Conservation (phyloP, 2,113 vertebrate genomes). For the Cyanistes caeruleus region DNA sequence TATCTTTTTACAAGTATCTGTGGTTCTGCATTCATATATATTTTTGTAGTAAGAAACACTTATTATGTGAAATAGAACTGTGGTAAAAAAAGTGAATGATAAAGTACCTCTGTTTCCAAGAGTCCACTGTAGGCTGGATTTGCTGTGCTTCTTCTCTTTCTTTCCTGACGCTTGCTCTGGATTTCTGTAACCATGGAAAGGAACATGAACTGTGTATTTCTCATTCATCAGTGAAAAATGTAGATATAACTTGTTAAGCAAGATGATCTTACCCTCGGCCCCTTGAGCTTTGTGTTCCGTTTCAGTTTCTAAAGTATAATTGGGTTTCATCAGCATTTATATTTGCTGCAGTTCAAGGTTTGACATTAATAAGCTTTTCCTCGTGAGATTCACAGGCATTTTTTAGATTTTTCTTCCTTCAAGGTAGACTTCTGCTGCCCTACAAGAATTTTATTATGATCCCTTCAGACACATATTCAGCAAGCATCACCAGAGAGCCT, state of each 20-base stretch:
- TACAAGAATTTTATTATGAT: neutral
- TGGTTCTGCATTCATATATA: neutral
- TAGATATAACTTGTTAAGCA: conserved; percentile 25
- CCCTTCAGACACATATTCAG: neutral
- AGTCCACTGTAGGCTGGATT: conserved; percentile 95
- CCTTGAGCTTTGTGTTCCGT: conserved; percentile 19
- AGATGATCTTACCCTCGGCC: neutral
- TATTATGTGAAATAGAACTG: neutral
- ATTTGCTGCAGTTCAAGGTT: conserved; percentile 27
- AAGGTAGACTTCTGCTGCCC: conserved; percentile 2
- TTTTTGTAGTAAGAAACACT: neutral
- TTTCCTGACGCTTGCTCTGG: conserved; percentile 94
- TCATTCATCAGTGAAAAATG: conserved; percentile 32
- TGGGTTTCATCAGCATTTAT: conserved; percentile 18
- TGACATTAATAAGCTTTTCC: conserved; percentile 25
- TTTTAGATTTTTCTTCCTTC: neutral
- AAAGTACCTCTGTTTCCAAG: conserved; percentile 90
- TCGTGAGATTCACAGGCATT: neutral
- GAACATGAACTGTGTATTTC: conserved; percentile 16
- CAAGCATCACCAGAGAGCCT: neutral
- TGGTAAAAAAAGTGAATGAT: neutral
- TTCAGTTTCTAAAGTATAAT: conserved; percentile 43
- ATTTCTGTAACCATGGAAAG: conserved; percentile 82
- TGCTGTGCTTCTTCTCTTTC: conserved; percentile 95
- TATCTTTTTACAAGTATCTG: neutral